Base-by-base conservation (phyloP, 64 coral and sea anemone genomes). In the Montipora capricornis region DNA sequence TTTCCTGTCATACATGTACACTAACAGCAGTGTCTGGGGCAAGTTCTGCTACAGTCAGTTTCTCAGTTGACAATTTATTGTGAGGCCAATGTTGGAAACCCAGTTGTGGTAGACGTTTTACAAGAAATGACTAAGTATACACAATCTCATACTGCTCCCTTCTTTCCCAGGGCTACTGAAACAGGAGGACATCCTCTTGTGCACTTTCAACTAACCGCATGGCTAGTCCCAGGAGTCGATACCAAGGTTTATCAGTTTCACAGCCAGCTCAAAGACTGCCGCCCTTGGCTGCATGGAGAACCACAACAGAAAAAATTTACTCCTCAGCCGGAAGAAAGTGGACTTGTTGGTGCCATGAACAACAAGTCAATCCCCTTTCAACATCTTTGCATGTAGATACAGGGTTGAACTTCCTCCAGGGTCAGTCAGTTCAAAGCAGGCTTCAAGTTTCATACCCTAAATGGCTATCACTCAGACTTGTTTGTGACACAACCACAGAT, bases 121-220 rank as follows among this genome's bases (percentile, higher is more conserved):
- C 22, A 83, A 79, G 79, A 82, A 91, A 81, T 91, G 78, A 52
- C 51, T 5, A n/a, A n/a, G n/a, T n/a, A 3, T 83, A 91, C 48
- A 91, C 77, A 52, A 47, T 20, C 68, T 47, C 44, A 24, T 44
- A 20, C 57, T 91, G 13, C 90, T 91, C 5, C 90, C 90, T 52
- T 73, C 88, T 14, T 79, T 67, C 24, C 90, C 67, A 75, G 49
- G 71, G 48, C 60, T 91, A 74, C 47, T 83, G 79, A 82, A 22
- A 57, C 59, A 61, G 55, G 79, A 71, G 90, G 76, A 76, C 16
- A 91, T 49, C 79, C 90, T 61, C 90, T 91, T 82, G 20, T 62
- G 19, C 90, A 83, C 78, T 68, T 91, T 68, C 79, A 91, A 51
- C 78, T 91, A 91, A 79, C 79, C 17, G 44, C 61, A 16, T 91